Evolutionary conservation across 2,797 vertebrate genomes (phyloP), one percentile per base, ranked within the genome.

Genomic region (Erethizon dorsatum): DNA sequence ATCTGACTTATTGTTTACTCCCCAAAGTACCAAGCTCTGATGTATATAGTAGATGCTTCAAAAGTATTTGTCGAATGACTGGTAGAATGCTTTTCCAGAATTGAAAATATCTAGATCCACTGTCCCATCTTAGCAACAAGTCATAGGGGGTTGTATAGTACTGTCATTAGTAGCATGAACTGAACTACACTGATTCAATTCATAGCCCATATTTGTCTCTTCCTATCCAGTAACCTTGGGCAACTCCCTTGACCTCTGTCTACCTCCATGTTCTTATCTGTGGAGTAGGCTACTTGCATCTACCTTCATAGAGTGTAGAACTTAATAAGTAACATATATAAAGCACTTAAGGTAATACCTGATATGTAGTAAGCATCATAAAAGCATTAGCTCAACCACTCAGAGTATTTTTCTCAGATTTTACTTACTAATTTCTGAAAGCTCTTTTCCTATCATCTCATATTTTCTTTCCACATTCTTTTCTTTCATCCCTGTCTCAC

Each of bases 71-170:
- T 24, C 65, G 20, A 71, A 61, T 89, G 63, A 8, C 15, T 78
- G 82, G 87, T 50, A 84, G 45, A 73, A 96, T 82, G 10, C 6
- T 45, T 90, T 92, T 84, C 31, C 14, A 69, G 83, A 84, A 45
- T 88, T 37, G 82, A 45, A 83, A 90, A 63, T 59, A 8, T 26
- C 41, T 71, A 78, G 83, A 59, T 33, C 8, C 6, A 37, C 18
- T 83, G 56, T 5, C 12, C 24, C 20, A 78, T 69, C 83, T 88
- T 63, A 84, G 12, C 14, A 33, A 87, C 7, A 85, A 88, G 73
- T 31, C 1, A 77, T 52, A 89, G 20, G 7, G 14, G 14, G 22
- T 20, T 41, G 5, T 59, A 59, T 6, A 54, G 1, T 56, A 10
- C 9, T 52, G 47, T 41, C 73, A n/a, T 2, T 47, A 83, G 57